A percentile compares a stretch with the other conserved stretches of the same genome.
Evolutionary conservation across 2,113 vertebrate genomes (phyloP).

Genomic region (Pelecanus crispus): DNA sequence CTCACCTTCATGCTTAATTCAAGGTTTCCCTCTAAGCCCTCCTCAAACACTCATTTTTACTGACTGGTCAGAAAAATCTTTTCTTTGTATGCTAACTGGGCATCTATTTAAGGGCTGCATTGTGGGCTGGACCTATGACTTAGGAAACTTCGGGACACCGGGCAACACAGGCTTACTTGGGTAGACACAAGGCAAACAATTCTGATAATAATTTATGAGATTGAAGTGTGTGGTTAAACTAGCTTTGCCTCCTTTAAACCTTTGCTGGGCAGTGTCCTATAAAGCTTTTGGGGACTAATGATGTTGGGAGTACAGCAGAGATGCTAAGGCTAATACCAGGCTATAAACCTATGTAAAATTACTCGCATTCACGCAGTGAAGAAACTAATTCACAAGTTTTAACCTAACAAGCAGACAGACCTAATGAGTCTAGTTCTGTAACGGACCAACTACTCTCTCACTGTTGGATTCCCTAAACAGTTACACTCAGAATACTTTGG

Average conservation of each 20-base stretch:
- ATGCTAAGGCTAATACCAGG: background rate
- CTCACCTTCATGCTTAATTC: background rate
- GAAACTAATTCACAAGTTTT: constrained; percentile 46
- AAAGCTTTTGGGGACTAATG: background rate
- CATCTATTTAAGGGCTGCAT: background rate
- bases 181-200: background rate
- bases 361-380: constrained; percentile 19
- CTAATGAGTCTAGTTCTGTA: constrained; percentile 30
- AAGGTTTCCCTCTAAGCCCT: background rate
- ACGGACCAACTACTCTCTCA: constrained; percentile 43
- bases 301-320: background rate
- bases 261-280: background rate
- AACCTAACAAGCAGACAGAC: constrained; percentile 51
- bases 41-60: background rate
- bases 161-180: background rate
- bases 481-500: constrained; percentile 16
- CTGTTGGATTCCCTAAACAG: constrained; percentile 53
- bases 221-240: background rate
- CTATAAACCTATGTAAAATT: constrained; percentile 20
- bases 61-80: background rate
- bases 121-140: background rate
- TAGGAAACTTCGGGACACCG: background rate
- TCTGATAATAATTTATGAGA: background rate
- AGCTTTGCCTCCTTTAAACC: background rate
- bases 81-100: background rate